Evolutionary conservation across 2,888 invertebrate species (phyloP), one percentile per base, ranked within the genome.

Genomic region (Anorthoa munda): DNA sequence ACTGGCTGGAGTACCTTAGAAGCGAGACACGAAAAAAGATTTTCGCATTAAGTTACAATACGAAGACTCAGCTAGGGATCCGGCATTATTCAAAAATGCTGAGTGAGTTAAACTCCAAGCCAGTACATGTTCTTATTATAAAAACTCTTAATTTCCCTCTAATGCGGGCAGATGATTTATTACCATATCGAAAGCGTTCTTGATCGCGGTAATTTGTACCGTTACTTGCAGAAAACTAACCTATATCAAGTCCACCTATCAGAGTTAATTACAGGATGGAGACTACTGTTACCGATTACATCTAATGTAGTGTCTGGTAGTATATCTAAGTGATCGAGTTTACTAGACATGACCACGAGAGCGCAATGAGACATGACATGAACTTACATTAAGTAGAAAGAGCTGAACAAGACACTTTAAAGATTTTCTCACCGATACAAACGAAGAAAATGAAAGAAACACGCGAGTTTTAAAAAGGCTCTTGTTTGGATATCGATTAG

Each of bases 141-240:
- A 82, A 73, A 83, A 74, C 51, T 68, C 72, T 63, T 66, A 21
- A 67, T 69, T 73, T 70, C 66, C 73, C 73, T 64, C 66, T 74
- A 80, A 76, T 74, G 74, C 72, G 70, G 67, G 59, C 31, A 77
- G 77, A 82, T 87, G 84, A 87, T 86, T 87, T 83, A 86, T 85
- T 85, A 86, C 70, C 81, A 73, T 74, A 77, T 75, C 73, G 39
- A 83, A 80, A 77, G 65, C 69, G 66, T 75, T 81, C 79, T 84
- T 75, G 68, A 73, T 77, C 64, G 79, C 61, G 77, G 85, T 80
- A 82, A 88, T 88, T 89, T 87, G 77, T 72, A 77, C 72, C 84
- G 78, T 87, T 89, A 87, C 86, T 87, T 79, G 88, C 88, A 88
- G 77, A 87, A 89, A 88, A 79, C 68, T 82, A 79, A 81, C 83